phyloP scores from a whole-genome alignment of 2,113 vertebrate genomes.

The Psephotus haematonotus region DNA sequence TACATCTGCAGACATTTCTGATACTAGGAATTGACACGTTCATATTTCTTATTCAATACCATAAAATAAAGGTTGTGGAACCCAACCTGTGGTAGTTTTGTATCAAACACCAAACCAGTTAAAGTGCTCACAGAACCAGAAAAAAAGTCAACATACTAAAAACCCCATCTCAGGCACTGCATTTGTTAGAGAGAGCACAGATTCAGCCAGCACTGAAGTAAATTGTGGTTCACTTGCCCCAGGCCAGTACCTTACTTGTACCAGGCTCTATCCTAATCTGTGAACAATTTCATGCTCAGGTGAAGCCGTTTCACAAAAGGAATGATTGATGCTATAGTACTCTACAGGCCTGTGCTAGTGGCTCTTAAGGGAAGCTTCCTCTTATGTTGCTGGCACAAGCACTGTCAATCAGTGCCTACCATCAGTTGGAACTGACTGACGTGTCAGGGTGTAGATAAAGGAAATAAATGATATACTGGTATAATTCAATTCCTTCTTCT shows the following conservation, averaged over 20 bases:
- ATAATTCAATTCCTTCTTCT: background rate
- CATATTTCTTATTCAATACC: background rate
- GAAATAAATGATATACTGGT: background rate
- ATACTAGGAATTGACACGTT: background rate
- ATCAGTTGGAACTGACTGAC: background rate
- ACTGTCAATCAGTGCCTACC: background rate
- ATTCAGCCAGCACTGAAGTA: background rate
- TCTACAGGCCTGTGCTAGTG: background rate
- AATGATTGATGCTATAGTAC: background rate
- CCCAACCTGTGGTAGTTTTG: background rate
- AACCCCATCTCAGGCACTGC: accelerated
- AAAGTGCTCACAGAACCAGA: background rate
- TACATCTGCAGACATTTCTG: background rate
- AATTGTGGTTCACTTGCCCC: background rate
- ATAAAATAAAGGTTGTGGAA: background rate
- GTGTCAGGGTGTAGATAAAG: background rate
- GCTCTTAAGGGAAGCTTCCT: background rate
- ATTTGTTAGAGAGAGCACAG: background rate
- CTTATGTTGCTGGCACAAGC: background rate
- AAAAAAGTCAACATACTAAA: background rate
- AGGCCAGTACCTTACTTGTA: background rate
- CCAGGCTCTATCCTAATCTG: background rate
- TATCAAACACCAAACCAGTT: background rate
- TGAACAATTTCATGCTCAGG: background rate
- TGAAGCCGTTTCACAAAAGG: background rate